Evolutionary conservation across 2,888 invertebrate genomes (phyloP), one percentile per base, ranked within the genome.

Genomic region (Xestobium rufovillosum): DNA sequence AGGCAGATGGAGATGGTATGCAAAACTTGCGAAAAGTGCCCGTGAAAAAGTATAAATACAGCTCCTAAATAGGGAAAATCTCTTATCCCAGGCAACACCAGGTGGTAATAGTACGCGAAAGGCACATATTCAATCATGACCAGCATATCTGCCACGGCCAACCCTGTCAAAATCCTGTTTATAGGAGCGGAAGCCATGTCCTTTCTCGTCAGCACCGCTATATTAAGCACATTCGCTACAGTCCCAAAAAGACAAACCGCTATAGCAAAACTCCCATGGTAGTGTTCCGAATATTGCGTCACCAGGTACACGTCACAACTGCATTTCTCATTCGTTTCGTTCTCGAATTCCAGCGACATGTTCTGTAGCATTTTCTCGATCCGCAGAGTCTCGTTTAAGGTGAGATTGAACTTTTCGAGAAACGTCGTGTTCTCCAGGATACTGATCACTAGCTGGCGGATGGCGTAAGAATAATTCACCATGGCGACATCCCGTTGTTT

Each of bases 61-160:
- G 84, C 81, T 72, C 81, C 82, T 16, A 72, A 72, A 59, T 81
- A 81, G 1, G 82, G 78, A 67, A 79, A 83, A 50, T 76, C 74
- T 23, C 70, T 67, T 47, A 74, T 70, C 41, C 77, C 75, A 1
- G 78, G 78, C 30, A 76, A 63, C 40, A 80, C 72, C 56, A 79
- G 67, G 34, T 55, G 50, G 57, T 75, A 76, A 61, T 83, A 80
- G 34, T 78, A 71, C 3, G 79, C 76, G 56, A 80, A 84, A 3
- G 83, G 83, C 44, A 86, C 76, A 57, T 86, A 87, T 53, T 90
- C 89, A 60, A 90, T 64, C 81, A 94, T 92, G 15, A 92, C 85
- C 48, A 90, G 75, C 65, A 91, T 81, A 61, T 94, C 92, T 1
- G 89, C 85, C 0, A 88, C 83, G 0, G 92, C 91, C 34, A 92